Percentiles rank a stretch among this genome's conserved stretches.
Evolutionary conservation across 2,888 invertebrate genomes (phyloP).

Genomic region (Trichogramma evanescens): DNA sequence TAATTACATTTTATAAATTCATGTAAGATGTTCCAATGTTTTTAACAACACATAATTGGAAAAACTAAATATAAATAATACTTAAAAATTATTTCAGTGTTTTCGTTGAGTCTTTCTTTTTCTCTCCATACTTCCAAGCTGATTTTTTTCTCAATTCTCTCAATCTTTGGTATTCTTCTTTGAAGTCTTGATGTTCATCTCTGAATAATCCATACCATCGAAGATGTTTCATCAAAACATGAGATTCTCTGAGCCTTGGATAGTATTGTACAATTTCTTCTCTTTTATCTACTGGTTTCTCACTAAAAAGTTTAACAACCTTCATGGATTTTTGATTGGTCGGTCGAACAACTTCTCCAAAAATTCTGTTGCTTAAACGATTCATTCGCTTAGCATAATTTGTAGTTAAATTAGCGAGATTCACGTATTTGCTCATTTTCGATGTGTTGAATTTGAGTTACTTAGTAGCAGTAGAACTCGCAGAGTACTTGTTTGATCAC

Average conservation of each 20-base stretch:
- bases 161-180: slow-evolving; percentile 76
- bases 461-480: too few species aligned
- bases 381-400: slow-evolving; percentile 82
- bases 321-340: slow-evolving; percentile 73
- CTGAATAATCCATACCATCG: slow-evolving; percentile 73
- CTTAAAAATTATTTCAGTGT: neutral
- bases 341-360: slow-evolving; percentile 75
- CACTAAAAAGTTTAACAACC: slow-evolving; percentile 70
- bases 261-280: slow-evolving; percentile 75
- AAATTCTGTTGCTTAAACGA: slow-evolving; percentile 77
- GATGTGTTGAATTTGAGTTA: too few species aligned
- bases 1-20: neutral
- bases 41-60: too few species aligned
- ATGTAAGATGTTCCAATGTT: neutral
- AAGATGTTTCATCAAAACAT: slow-evolving; percentile 63
- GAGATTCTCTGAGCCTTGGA: slow-evolving; percentile 74
- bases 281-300: slow-evolving; percentile 66
- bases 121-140: slow-evolving; percentile 34
- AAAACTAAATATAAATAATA: neutral
- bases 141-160: slow-evolving; percentile 70
- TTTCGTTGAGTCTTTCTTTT: neutral
- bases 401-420: slow-evolving; percentile 63
- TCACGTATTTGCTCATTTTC: slow-evolving; percentile 58
- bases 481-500: too few species aligned
- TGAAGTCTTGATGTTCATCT: slow-evolving; percentile 85